phyloP scores from a whole-genome alignment of 1,140 invertebrate genomes.

The Gonatopus flavifemur region DNA sequence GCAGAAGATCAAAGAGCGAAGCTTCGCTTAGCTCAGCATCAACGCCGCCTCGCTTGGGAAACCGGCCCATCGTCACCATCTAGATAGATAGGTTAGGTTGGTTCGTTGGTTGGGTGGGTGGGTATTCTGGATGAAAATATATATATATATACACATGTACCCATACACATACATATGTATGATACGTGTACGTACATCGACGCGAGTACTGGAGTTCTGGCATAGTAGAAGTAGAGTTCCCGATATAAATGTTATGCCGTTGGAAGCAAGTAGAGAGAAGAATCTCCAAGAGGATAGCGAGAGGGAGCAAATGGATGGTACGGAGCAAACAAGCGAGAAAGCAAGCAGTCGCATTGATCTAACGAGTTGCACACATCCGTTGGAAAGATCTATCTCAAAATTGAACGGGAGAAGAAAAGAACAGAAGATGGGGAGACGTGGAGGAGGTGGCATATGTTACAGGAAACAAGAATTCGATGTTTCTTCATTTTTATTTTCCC shows the following conservation, averaged over 20 bases:
- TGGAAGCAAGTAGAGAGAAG: not conserved
- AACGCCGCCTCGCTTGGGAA: slow-evolving; percentile 40
- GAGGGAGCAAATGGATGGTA: slow-evolving; percentile 16
- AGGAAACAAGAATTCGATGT: slow-evolving; percentile 3
- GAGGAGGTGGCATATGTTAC: not conserved
- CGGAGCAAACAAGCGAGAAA: no score
- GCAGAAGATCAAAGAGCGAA: slow-evolving; percentile 55
- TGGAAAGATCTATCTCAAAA: slow-evolving; percentile 12
- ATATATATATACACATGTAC: no score
- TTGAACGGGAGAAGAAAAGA: no score
- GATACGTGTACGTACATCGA: not conserved
- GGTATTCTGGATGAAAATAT: not conserved
- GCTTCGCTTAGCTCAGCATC: slow-evolving; percentile 49
- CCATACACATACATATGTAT: no score
- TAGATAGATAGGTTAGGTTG: slow-evolving; percentile 19
- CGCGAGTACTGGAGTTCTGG: slow-evolving; percentile 2
- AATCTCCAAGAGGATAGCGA: not conserved
- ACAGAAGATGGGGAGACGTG: no score
- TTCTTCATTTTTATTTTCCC: slow-evolving; percentile 5
- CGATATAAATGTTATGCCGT: slow-evolving; percentile 23
- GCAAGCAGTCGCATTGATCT: slow-evolving; percentile 24
- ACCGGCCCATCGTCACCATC: slow-evolving; percentile 42
- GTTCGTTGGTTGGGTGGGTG: not conserved
- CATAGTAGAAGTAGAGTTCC: slow-evolving; percentile 4
- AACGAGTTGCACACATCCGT: slow-evolving; percentile 24